phyloP scores from a whole-genome alignment of 2,888 invertebrate species.

The Lingula anatina region DNA sequence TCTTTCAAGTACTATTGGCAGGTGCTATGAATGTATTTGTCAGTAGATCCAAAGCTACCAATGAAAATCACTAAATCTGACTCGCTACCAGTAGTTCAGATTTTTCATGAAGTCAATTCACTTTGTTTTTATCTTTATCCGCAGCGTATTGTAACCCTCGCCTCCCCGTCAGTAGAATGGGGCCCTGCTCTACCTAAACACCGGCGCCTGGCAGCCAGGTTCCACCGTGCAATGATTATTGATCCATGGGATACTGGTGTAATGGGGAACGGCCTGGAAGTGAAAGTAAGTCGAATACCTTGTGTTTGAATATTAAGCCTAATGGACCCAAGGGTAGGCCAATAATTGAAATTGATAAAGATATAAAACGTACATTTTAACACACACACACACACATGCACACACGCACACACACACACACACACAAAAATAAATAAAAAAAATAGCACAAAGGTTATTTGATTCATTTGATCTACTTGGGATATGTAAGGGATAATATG shows the following conservation, averaged over 20 bases:
- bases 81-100: background rate
- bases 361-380: no score
- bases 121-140: slow-evolving; percentile 2
- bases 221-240: no score
- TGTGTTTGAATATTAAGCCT: no score
- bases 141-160: slow-evolving; percentile 21
- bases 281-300: no score
- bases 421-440: background rate
- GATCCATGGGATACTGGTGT: no score
- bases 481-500: background rate
- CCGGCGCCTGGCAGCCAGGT: slow-evolving; percentile 30
- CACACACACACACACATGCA: no score
- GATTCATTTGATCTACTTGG: background rate
- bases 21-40: background rate
- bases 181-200: slow-evolving; percentile 43
- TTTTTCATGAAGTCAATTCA: background rate
- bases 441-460: background rate
- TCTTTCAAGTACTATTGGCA: background rate
- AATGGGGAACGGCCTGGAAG: no score
- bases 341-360: no score
- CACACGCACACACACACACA: background rate
- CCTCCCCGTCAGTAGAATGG: slow-evolving; percentile 36
- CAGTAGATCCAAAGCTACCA: background rate
- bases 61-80: background rate
- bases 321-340: no score